Evolutionary conservation across 2,888 invertebrate species (phyloP).

Genomic region (Papilio demoleus): DNA sequence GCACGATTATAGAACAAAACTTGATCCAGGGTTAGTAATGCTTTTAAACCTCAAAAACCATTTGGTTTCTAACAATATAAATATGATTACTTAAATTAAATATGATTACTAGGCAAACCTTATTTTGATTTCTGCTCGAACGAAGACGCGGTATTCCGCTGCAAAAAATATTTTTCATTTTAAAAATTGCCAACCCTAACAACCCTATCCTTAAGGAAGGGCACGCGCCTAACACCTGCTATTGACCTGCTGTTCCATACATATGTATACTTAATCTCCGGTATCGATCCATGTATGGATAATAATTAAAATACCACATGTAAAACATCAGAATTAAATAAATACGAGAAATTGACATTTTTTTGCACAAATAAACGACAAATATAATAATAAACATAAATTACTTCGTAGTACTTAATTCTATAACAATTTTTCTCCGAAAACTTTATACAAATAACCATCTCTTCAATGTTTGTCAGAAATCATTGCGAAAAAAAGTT

Average conservation of each 20-base stretch:
- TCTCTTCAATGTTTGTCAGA: neutral
- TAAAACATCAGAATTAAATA: neutral
- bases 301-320: neutral
- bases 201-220: neutral
- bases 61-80: too few species aligned
- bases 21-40: too few species aligned
- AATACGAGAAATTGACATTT: neutral
- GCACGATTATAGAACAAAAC: too few species aligned
- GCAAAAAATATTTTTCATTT: neutral
- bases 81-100: too few species aligned
- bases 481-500: neutral
- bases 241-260: conserved; percentile 19
- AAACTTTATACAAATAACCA: neutral
- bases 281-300: neutral
- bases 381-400: neutral
- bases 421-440: neutral
- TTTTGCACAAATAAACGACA: too few species aligned
- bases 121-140: too few species aligned
- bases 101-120: too few species aligned
- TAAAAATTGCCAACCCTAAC: conserved; percentile 28
- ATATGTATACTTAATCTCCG: conserved; percentile 7
- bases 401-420: neutral
- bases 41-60: too few species aligned
- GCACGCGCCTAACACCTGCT: conserved; percentile 36
- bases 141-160: too few species aligned